phyloP scores from a whole-genome alignment of 2,888 invertebrate species.

The Eremobia ochroleuca region DNA sequence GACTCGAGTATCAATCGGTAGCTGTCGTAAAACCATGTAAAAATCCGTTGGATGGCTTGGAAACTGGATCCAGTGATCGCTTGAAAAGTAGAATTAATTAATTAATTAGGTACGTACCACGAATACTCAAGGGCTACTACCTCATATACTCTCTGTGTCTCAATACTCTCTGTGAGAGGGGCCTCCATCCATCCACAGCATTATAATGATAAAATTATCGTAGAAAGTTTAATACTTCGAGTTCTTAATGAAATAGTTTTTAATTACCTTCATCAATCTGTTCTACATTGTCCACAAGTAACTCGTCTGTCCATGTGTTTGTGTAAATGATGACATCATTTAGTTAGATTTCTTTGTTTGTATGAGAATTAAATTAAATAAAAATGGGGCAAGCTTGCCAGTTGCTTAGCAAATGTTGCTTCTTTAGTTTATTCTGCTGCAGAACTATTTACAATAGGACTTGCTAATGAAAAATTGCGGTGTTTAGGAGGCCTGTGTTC shows the following conservation, averaged over 20 bases:
- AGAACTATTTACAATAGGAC: constrained; percentile 22
- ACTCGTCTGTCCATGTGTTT: constrained; percentile 25
- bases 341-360: constrained; percentile 51
- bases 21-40: too few relatives aligned
- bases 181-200: too few relatives aligned
- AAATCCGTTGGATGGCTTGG: too few relatives aligned
- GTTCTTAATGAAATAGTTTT: constrained; percentile 18
- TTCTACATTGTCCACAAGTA: constrained; percentile 3
- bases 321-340: constrained; percentile 46
- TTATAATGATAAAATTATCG: not conserved
- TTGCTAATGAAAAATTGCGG: constrained; percentile 1
- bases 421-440: constrained; percentile 33
- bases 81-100: too few relatives aligned
- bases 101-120: too few relatives aligned
- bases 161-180: too few relatives aligned
- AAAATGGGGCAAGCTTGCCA: constrained; percentile 45
- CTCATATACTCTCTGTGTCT: too few relatives aligned
- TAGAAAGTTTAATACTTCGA: not conserved
- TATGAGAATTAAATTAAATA: constrained; percentile 38
- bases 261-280: constrained; percentile 7
- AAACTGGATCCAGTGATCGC: too few relatives aligned
- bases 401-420: constrained; percentile 51
- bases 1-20: too few relatives aligned
- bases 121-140: too few relatives aligned
- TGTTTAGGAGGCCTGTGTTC: not conserved